These are phyloP conservation scores for Nomada goodeniana DNA, from an alignment of 2,888 invertebrate species.

Conservation along the genomic window DNA sequence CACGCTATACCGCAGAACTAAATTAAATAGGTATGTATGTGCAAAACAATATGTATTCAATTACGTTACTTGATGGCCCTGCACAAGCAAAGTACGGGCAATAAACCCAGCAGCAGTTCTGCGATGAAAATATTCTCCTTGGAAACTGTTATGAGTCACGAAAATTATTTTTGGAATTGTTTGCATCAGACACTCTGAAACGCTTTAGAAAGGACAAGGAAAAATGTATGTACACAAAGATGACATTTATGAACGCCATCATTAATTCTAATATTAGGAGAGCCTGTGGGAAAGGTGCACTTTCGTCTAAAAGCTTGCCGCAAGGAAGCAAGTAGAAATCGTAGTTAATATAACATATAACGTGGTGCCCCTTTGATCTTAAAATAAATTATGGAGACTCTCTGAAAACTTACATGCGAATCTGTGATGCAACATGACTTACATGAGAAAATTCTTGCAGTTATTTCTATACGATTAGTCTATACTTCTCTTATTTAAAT, in stretches of 20 bases:
- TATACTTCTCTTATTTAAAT: background rate
- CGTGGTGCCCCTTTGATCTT: constrained; percentile 1
- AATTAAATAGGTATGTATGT: no score
- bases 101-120: no score
- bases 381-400: constrained; percentile 17
- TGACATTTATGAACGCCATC: background rate
- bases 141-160: background rate
- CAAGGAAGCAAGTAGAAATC: background rate
- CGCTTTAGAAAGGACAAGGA: background rate
- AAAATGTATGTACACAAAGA: no score
- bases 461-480: background rate
- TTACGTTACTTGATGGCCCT: no score
- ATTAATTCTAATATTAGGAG: background rate
- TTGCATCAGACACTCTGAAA: background rate
- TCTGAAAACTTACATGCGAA: constrained; percentile 4
- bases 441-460: constrained; percentile 1
- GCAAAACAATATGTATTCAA: no score
- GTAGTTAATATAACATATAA: background rate
- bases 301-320: background rate
- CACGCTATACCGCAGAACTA: no score
- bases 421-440: background rate
- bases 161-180: background rate
- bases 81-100: no score
- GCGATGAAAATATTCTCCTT: no score
- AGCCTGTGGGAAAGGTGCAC: background rate